Evolutionary conservation across 2,888 invertebrate species (phyloP), one percentile per base, ranked within the genome.

Genomic region (Conchocele bisecta): DNA sequence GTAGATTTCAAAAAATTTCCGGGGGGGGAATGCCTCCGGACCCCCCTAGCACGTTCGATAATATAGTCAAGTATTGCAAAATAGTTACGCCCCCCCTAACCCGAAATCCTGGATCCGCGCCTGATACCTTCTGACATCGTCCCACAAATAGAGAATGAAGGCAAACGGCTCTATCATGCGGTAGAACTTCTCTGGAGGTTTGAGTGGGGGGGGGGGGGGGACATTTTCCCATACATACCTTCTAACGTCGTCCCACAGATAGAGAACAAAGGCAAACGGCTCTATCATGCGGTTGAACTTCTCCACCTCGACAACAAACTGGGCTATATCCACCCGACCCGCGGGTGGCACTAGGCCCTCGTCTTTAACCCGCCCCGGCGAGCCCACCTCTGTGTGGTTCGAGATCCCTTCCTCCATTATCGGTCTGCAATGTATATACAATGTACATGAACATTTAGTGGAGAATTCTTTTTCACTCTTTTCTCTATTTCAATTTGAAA

Each of bases 81-180:
- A n/a, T n/a, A n/a, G n/a, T n/a, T n/a, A n/a, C n/a, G n/a, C n/a
- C n/a, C n/a, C n/a, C n/a, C n/a, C n/a, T n/a, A n/a, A n/a, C n/a
- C n/a, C n/a, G n/a, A n/a, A n/a, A n/a, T n/a, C n/a, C n/a, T n/a
- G n/a, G n/a, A n/a, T n/a, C n/a, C n/a, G n/a, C n/a, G n/a, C n/a
- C n/a, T n/a, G n/a, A n/a, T 70, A 86, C 87, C 84, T 83, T 61
- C 87, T 77, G 28, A 88, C 65, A 60, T 88, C 87, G 79, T 88
- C 86, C 70, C 85, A 76, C 6, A 77, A 57, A 54, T 85, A 88
- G 31, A 88, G 71, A 22, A 85, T 44, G 56, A 88, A 82, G 22
- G 87, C 86, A 74, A 86, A 84, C 6, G 87, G 87, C 71, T 88
- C 86, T 44, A 83, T 82, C 28, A 86, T 82, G 44, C 80, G 69